A percentile compares a stretch with the other conserved stretches of the same genome.
phyloP scores from a whole-genome alignment of 2,797 vertebrate species.

The Geotria australis region DNA sequence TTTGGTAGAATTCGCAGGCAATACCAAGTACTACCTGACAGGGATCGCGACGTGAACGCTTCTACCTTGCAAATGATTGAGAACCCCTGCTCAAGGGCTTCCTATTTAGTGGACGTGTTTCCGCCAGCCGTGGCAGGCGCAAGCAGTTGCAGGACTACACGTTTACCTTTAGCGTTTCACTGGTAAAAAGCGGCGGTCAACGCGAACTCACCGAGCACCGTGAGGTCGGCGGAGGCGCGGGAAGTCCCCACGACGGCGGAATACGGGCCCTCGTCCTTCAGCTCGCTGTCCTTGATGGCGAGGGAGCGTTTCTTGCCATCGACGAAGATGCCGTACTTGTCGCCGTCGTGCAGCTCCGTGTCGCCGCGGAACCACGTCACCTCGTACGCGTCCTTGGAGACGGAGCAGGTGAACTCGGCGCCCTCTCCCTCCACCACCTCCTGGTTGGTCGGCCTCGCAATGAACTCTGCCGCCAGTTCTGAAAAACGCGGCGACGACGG shows the following conservation, averaged over 20 bases:
- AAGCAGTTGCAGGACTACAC: too few relatives aligned
- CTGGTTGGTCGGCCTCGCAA: constrained; percentile 43
- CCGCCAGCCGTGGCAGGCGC: too few relatives aligned
- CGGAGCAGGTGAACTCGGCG: constrained; percentile 58
- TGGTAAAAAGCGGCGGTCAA: too few relatives aligned
- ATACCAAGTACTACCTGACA: too few relatives aligned
- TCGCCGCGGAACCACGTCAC: constrained; percentile 48
- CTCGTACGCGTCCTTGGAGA: constrained; percentile 55
- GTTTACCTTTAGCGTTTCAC: too few relatives aligned
- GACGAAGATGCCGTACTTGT: constrained; percentile 45
- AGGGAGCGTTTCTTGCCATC: constrained; percentile 56
- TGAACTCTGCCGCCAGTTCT: constrained; percentile 93
- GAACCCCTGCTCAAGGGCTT: too few relatives aligned
- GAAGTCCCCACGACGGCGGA: constrained; percentile 34
- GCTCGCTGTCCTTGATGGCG: constrained; percentile 29
- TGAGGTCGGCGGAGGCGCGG: constrained; percentile 43
- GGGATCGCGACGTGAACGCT: too few relatives aligned
- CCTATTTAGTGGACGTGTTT: too few relatives aligned
- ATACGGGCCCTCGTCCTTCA: constrained; percentile 43
- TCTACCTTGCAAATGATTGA: too few relatives aligned
- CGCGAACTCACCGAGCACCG: constrained; percentile 36
- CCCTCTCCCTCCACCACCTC: constrained; percentile 65
- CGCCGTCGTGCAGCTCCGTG: constrained; percentile 27
- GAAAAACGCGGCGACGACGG: constrained; percentile 4
- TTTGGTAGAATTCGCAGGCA: too few relatives aligned